phyloP scores from a whole-genome alignment of 2,113 vertebrate species.

The Salvelinus alpinus region DNA sequence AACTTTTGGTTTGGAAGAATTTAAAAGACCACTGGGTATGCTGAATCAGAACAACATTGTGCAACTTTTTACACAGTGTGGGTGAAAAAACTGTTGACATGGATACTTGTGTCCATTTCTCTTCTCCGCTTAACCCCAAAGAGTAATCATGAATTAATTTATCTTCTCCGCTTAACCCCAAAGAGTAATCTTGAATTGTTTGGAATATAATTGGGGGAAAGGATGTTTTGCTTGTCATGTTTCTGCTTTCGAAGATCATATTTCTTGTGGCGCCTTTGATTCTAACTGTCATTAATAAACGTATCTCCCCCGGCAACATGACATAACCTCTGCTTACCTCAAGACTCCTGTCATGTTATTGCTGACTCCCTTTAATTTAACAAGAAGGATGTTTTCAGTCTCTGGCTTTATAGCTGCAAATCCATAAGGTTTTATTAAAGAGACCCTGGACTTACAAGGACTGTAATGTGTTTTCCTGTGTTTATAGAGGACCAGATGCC shows the following conservation, averaged over 20 bases:
- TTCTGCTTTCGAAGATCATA: neutral
- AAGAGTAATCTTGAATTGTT: neutral
- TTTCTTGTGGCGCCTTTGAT: neutral
- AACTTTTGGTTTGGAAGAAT: slow-evolving; percentile 15
- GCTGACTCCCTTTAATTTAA: slow-evolving; percentile 35
- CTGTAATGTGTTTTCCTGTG: neutral
- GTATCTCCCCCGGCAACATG: neutral
- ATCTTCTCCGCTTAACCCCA: neutral
- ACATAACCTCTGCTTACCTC: neutral
- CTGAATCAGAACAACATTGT: neutral
- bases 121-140: no score
- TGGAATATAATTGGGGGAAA: neutral
- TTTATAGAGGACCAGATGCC: neutral
- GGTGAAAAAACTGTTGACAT: neutral
- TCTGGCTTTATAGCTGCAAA: slow-evolving; percentile 6
- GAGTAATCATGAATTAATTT: no score
- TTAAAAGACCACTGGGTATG: slow-evolving; percentile 5
- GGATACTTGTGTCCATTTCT: neutral
- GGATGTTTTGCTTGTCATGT: neutral
- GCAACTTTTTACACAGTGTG: neutral
- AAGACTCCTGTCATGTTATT: slow-evolving; percentile 6
- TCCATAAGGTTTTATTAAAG: slow-evolving; percentile 31
- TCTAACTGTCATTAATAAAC: neutral
- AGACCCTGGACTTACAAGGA: slow-evolving; percentile 11
- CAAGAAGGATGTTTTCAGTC: slow-evolving; percentile 36